phyloP scores from a whole-genome alignment of 2,113 vertebrate genomes.

The Oophaga pumilio region DNA sequence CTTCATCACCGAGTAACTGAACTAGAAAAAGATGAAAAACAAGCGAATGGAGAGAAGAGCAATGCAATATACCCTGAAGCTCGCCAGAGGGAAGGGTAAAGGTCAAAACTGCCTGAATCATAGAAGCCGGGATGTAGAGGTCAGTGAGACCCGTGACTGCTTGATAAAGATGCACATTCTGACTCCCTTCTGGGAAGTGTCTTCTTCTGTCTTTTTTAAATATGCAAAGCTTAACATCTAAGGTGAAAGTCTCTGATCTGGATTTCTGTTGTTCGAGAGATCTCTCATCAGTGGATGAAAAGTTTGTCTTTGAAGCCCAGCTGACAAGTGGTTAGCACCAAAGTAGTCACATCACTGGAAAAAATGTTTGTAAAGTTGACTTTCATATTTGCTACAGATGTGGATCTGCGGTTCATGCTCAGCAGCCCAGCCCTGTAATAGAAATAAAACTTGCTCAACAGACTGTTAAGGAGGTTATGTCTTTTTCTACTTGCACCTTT shows the following conservation, averaged over 20 bases:
- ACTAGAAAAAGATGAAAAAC: slow-evolving; percentile 42
- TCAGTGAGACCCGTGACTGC: neutral
- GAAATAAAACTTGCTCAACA: neutral
- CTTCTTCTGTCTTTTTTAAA: neutral
- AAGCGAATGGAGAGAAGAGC: neutral
- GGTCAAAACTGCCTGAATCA: slow-evolving; percentile 28
- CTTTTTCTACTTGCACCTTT: neutral
- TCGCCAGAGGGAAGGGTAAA: slow-evolving; percentile 33
- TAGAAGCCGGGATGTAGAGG: slow-evolving; percentile 24
- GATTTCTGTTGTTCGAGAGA: slow-evolving; percentile 14
- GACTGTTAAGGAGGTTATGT: neutral
- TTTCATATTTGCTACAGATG: neutral
- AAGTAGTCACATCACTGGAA: neutral
- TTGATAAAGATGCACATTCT: slow-evolving; percentile 23
- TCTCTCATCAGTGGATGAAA: neutral
- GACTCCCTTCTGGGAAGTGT: slow-evolving; percentile 13
- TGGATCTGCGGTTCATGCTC: neutral
- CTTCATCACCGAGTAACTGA: slow-evolving; percentile 36
- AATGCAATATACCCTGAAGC: slow-evolving; percentile 38
- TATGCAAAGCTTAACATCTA: slow-evolving; percentile 22
- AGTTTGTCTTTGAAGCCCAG: slow-evolving; percentile 1
- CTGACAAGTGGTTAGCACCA: neutral
- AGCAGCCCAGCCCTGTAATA: neutral
- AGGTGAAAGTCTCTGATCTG: slow-evolving; percentile 25
- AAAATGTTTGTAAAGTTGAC: neutral